phyloP scores from a whole-genome alignment of 2,888 invertebrate genomes.

The Meghimatium bilineatum region DNA sequence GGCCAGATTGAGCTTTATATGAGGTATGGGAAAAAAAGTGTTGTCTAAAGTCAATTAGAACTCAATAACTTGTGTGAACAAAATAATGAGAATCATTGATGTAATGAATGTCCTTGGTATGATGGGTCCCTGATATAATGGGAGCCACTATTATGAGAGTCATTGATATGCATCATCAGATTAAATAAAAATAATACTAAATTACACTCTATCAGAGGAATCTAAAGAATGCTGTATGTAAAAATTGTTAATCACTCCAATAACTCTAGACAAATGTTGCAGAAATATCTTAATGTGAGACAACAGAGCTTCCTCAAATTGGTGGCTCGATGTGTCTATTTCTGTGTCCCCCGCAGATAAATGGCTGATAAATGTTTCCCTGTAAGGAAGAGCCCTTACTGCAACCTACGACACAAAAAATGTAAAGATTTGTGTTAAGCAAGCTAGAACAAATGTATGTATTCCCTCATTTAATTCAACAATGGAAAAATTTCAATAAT shows the following conservation, averaged over 20 bases:
- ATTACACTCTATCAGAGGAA: constrained; percentile 57
- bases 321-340: constrained; percentile 20
- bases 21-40: too few relatives aligned
- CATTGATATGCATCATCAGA: background rate
- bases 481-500: too few relatives aligned
- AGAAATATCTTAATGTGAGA: constrained; percentile 63
- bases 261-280: constrained; percentile 58
- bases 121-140: too few relatives aligned
- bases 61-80: too few relatives aligned
- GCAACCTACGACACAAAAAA: constrained; percentile 62
- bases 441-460: too few relatives aligned
- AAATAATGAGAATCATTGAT: too few relatives aligned
- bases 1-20: too few relatives aligned
- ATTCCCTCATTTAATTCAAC: too few relatives aligned
- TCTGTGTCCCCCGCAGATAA: constrained; percentile 55
- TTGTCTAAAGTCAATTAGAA: too few relatives aligned
- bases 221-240: constrained; percentile 62
- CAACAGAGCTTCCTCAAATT: constrained; percentile 58
- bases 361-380: constrained; percentile 63
- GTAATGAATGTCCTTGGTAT: too few relatives aligned
- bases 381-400: constrained; percentile 70
- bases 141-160: too few relatives aligned
- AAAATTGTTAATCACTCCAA: constrained; percentile 63
- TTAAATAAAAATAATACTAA: background rate
- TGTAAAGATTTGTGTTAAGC: background rate